Evolutionary conservation across 1,140 invertebrate species (phyloP), one percentile per base, ranked within the genome.

Genomic region (Drosophila pallidifrons): DNA sequence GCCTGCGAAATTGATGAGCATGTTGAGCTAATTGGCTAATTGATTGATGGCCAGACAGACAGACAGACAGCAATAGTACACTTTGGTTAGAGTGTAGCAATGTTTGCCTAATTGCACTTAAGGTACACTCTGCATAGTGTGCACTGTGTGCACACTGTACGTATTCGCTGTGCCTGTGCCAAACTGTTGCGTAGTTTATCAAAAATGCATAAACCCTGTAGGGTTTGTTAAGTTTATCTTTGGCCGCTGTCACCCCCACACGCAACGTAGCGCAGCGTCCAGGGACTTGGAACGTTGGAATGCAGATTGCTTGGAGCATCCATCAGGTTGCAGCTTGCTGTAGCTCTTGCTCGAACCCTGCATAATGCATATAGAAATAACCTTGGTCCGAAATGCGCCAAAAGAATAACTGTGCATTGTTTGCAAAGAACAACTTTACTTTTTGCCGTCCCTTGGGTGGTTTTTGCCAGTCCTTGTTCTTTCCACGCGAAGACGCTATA

Each of bases 321-420:
- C 77, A 64, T 63, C 68, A 65, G 59, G 41, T 71, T 76, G 66
- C 2, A 3, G 8, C 47, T 49, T 25, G 11, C 10, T 54, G 25
- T 10, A n/a, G 10, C 15, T 13, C n/a, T 20, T 7, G 1, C 35
- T 38, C 35, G 7, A 10, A 45, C 46, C 57, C 77, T 75, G 73
- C 83, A 83, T 88, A 80, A 82, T 88, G 74, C 71, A 88, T 89
- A 81, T 75, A 79, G 70, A 72, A 88, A 88, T 85, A 88, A 89
- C 83, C 83, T 88, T 88, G 85, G 80, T 87, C 83, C 85, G 83
- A 88, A 80, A 89, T 78, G 73, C 77, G 61, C 64, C 78, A 83
- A 81, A 85, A 89, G 85, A 89, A 88, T 89, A 83, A 81, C 83
- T 89, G 77, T 67, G 77, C 81, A 88, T 88, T 88, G 83, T 88